Evolutionary conservation across 2,888 invertebrate genomes (phyloP), one percentile per base, ranked within the genome.

Genomic region (Cheilosia pagana): DNA sequence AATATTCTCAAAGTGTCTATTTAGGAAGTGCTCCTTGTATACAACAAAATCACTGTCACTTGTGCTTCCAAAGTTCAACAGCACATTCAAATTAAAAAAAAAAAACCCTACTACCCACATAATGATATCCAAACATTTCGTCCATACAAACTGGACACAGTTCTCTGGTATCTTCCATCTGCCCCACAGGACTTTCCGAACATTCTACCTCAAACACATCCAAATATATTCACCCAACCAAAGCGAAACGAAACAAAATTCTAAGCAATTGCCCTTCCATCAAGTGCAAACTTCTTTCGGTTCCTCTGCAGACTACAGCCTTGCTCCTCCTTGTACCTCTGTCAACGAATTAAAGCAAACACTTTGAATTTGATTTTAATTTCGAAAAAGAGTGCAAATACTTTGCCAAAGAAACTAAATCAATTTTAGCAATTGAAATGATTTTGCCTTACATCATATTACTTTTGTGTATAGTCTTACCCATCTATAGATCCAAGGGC

Each of bases 351-450:
- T 55, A n/a, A 57, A 72, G 67, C 62, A 78, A 82, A 82, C 77
- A 82, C 57, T 71, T 53, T 14, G 62, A 67, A 78, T 78, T 82
- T 72, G 77, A 77, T 82, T 82, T 72, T 82, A 78, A 82, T 82
- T 82, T 82, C 62, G 25, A 67, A 70, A 70, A 72, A 67, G 72
- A 67, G 78, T 77, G 77, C 82, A 82, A 77, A 82, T 52, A 60
- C 81, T 76, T 77, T 52, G 12, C 45, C 45, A 74, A 62, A 62
- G 45, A 67, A 28, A 57, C 21, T 45, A 70, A 63, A 57, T 63
- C 41, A 68, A 63, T 53, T 65, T 55, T 62, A 53, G 3, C 70
- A 55, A 60, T 55, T 77, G 35, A 62, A 60, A 41, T 21, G 53
- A 53, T 23, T 62, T 12, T 57, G 28, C 28, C 25, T 28, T 16